Percentiles rank a stretch among this genome's conserved stretches.
phyloP scores from a whole-genome alignment of 64 coral and sea anemone species.

The Stichodactyla mertensii region DNA sequence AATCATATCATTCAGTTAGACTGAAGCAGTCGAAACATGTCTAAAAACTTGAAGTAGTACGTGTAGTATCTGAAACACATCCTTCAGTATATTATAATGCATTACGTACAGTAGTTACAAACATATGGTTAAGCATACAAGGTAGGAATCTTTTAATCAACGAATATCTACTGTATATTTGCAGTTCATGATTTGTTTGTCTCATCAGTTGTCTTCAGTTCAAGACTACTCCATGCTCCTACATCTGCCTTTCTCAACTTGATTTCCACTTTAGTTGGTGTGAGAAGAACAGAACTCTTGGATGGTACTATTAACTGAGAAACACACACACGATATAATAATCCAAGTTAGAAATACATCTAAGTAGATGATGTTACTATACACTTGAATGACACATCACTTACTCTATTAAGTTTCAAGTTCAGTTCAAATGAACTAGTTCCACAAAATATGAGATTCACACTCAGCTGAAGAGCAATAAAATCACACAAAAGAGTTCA shows the following conservation, averaged over 20 bases:
- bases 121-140: too few relatives aligned
- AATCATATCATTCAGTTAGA: too few relatives aligned
- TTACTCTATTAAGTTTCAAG: constrained; percentile 37
- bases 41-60: too few relatives aligned
- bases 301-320: constrained; percentile 59
- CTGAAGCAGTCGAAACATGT: too few relatives aligned
- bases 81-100: too few relatives aligned
- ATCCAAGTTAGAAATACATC: neutral
- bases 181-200: constrained; percentile 1
- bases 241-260: constrained; percentile 79
- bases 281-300: constrained; percentile 61
- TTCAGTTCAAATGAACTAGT: constrained; percentile 43
- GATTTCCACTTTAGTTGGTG: constrained; percentile 84
- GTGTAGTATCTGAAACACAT: too few relatives aligned
- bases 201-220: constrained; percentile 43
- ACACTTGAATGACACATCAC: neutral
- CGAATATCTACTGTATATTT: neutral
- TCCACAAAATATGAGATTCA: constrained; percentile 40
- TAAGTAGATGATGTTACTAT: neutral
- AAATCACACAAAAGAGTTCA: neutral
- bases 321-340: neutral
- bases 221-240: constrained; percentile 66
- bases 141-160: too few relatives aligned
- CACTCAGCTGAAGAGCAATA: constrained; percentile 12
- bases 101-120: too few relatives aligned